phyloP scores from a whole-genome alignment of 2,797 vertebrate genomes.

The Onychomys torridus region DNA sequence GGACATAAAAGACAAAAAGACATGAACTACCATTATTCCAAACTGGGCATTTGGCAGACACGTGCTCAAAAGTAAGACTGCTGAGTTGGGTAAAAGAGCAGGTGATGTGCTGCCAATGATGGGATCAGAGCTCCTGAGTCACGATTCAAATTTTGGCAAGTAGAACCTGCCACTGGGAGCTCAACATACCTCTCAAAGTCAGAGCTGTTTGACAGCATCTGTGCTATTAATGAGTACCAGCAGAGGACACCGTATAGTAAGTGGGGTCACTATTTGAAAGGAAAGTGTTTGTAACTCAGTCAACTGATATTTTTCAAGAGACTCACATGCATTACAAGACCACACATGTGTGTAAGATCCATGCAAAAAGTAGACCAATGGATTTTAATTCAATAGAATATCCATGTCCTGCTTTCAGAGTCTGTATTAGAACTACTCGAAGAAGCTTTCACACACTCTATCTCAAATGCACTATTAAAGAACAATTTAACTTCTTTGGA shows the following conservation, averaged over 20 bases:
- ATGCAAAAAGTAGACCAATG: not conserved
- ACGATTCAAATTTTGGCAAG: not conserved
- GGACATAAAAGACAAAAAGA: not conserved
- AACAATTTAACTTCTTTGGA: not conserved
- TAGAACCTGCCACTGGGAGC: not conserved
- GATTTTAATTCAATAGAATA: not conserved
- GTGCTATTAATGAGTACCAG: not conserved
- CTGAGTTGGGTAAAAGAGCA: not conserved
- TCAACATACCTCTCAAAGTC: not conserved
- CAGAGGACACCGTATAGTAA: not conserved
- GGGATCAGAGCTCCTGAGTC: not conserved
- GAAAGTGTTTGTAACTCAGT: not conserved
- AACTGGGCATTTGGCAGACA: not conserved
- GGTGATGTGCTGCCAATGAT: not conserved
- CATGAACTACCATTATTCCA: not conserved
- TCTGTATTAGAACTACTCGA: not conserved
- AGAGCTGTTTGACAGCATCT: not conserved
- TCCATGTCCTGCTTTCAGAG: not conserved
- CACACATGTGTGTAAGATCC: not conserved
- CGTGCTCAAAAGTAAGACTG: conserved; percentile 1
- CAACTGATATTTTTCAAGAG: not conserved
- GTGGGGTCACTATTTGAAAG: not conserved
- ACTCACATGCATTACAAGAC: not conserved
- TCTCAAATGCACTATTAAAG: not conserved
- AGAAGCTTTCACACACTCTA: not conserved